Evolutionary conservation across 2,888 invertebrate species (phyloP).

Genomic region (Oscheius myriophilus): DNA sequence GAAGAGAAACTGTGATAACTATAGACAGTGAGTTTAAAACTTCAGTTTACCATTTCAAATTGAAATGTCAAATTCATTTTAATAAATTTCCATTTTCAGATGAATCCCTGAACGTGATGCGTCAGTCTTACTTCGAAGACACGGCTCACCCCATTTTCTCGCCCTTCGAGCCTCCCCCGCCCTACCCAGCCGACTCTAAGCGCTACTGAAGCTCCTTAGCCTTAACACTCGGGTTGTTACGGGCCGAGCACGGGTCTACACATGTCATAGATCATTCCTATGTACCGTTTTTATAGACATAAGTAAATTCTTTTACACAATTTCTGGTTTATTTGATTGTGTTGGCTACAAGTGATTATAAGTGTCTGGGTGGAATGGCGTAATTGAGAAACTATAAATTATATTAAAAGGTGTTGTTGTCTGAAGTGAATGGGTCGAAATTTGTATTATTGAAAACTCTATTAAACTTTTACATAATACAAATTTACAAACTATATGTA

Average conservation of each 20-base stretch:
- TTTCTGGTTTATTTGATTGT: not conserved
- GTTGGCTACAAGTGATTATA: not conserved
- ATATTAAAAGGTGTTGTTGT: too few species aligned
- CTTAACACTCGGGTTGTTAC: not conserved
- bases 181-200: slow-evolving; percentile 16
- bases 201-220: not conserved
- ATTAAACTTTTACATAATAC: too few species aligned
- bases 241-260: slow-evolving; percentile 5
- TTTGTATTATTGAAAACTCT: too few species aligned
- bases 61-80: not conserved
- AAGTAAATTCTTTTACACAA: not conserved
- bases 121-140: slow-evolving; percentile 27
- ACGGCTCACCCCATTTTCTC: slow-evolving; percentile 30
- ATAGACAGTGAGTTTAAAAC: slow-evolving; percentile 28
- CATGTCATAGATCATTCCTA: slow-evolving; percentile 1
- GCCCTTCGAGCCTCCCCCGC: slow-evolving; percentile 30
- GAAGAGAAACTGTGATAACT: slow-evolving; percentile 26
- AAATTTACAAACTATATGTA: too few species aligned
- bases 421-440: too few species aligned
- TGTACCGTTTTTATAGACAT: slow-evolving; percentile 5
- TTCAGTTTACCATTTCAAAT: not conserved
- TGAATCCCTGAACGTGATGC: slow-evolving; percentile 22
- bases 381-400: too few species aligned
- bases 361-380: too few species aligned
- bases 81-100: slow-evolving; percentile 12